Evolutionary conservation across 2,888 invertebrate genomes (phyloP), one percentile per base, ranked within the genome.

Genomic region (Gnatocerus cornutus): DNA sequence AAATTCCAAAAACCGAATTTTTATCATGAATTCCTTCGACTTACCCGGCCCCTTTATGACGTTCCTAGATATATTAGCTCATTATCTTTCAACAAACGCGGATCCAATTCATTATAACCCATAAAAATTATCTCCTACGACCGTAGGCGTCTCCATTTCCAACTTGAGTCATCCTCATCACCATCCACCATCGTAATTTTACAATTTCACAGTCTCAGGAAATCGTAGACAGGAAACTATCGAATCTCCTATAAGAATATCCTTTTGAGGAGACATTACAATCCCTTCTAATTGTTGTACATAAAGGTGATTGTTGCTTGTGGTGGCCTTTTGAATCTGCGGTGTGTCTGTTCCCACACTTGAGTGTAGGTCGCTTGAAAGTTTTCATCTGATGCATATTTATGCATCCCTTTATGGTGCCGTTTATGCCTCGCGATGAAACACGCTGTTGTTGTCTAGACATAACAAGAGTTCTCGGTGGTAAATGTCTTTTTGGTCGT

Each of bases 261-360:
- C 33, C 33, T 33, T 33, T 33, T n/a, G 3, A 33, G 33, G 33
- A 33, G 33, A 33, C 33, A 33, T 7, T 2, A 7, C 33, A n/a
- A 33, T n/a, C 2, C 33, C 33, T 7, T 33, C n/a, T 33, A 33
- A 33, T 33, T 33, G 29, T 29, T 7, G 7, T 33, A n/a, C 33
- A 13, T 55, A 64, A 16, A 64, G 64, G 43, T 21, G 64, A 64
- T 12, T n/a, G 29, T 64, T 16, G 64, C 64, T 64, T 43, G 30
- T n/a, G 13, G 8, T 43, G 30, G 29, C 29, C 52, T 52, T n/a
- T 52, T 43, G 30, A 56, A 50, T 48, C 50, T 59, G 41, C 43
- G 46, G 37, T 30, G 63, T 53, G 63, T 52, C 64, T 48, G 68
- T 68, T 68, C 68, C 68, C 68, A 68, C 68, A 68, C 68, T 67